phyloP scores from a whole-genome alignment of 2,888 invertebrate genomes.

The Lochmaea crataegi region DNA sequence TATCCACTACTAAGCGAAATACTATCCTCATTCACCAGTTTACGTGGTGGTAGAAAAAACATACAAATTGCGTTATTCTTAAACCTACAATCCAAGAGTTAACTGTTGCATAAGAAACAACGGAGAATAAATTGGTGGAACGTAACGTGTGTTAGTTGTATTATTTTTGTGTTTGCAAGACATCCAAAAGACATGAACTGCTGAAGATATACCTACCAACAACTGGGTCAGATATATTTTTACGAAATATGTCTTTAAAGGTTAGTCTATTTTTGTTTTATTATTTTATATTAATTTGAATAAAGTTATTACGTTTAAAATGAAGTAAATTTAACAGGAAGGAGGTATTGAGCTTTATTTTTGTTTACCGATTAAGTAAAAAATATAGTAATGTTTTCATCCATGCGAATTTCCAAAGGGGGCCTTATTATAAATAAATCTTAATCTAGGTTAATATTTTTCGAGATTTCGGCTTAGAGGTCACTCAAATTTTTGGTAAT shows the following conservation, averaged over 20 bases:
- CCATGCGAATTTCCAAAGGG: too few relatives aligned
- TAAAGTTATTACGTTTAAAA: not conserved
- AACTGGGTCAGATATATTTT: slow-evolving; percentile 33
- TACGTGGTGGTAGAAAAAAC: slow-evolving; percentile 16
- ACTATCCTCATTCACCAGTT: slow-evolving; percentile 37
- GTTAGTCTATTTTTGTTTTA: slow-evolving; percentile 28
- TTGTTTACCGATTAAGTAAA: too few relatives aligned
- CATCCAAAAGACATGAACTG: slow-evolving; percentile 23
- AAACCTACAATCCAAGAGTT: slow-evolving; percentile 26
- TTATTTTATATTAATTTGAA: not conserved
- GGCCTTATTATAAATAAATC: too few relatives aligned
- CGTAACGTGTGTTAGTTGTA: slow-evolving; percentile 16
- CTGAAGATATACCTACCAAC: slow-evolving; percentile 6
- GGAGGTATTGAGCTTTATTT: too few relatives aligned
- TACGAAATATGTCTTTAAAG: slow-evolving; percentile 39
- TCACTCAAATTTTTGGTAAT: too few relatives aligned
- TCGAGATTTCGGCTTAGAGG: too few relatives aligned
- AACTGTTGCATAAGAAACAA: slow-evolving; percentile 41
- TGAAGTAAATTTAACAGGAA: not conserved
- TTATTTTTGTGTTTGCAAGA: slow-evolving; percentile 13
- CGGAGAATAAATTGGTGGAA: slow-evolving; percentile 30
- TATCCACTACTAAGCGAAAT: slow-evolving; percentile 39
- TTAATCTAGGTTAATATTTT: too few relatives aligned
- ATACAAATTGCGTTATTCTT: slow-evolving; percentile 36
- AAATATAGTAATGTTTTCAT: too few relatives aligned